phyloP scores from a whole-genome alignment of 2,888 invertebrate species.

The Marronus borbonicus region DNA sequence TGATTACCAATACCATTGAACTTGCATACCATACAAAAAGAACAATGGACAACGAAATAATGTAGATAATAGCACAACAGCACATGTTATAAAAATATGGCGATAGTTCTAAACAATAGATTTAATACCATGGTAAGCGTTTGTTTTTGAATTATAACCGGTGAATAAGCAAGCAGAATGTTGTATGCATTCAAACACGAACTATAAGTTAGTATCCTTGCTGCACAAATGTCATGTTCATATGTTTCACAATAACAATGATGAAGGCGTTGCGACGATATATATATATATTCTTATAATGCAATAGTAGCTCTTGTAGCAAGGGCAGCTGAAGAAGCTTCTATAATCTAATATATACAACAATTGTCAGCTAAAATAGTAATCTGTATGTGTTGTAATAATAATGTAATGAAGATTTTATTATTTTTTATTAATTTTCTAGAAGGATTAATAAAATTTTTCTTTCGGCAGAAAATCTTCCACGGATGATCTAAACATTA shows the following conservation, averaged over 20 bases:
- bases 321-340: too few relatives aligned
- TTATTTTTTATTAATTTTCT: too few relatives aligned
- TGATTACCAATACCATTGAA: slow-evolving; percentile 1
- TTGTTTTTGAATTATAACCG: slow-evolving; percentile 34
- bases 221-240: slow-evolving; percentile 31
- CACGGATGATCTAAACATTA: too few relatives aligned
- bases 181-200: slow-evolving; percentile 9
- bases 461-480: too few relatives aligned
- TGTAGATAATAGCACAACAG: slow-evolving; percentile 2
- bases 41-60: slow-evolving; percentile 18
- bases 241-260: slow-evolving; percentile 37
- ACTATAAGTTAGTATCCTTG: not conserved
- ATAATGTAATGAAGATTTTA: too few relatives aligned
- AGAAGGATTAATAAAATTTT: too few relatives aligned
- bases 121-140: slow-evolving; percentile 16
- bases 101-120: slow-evolving; percentile 40
- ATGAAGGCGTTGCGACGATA: slow-evolving; percentile 16
- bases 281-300: not conserved
- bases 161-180: slow-evolving; percentile 39
- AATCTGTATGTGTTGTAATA: too few relatives aligned
- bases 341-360: too few relatives aligned
- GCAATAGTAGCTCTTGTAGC: not conserved
- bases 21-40: not conserved
- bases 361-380: too few relatives aligned
- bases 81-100: slow-evolving; percentile 36